Evolutionary conservation across 2,888 invertebrate species (phyloP), one percentile per base, ranked within the genome.

Genomic region (Drosophila barbarae): DNA sequence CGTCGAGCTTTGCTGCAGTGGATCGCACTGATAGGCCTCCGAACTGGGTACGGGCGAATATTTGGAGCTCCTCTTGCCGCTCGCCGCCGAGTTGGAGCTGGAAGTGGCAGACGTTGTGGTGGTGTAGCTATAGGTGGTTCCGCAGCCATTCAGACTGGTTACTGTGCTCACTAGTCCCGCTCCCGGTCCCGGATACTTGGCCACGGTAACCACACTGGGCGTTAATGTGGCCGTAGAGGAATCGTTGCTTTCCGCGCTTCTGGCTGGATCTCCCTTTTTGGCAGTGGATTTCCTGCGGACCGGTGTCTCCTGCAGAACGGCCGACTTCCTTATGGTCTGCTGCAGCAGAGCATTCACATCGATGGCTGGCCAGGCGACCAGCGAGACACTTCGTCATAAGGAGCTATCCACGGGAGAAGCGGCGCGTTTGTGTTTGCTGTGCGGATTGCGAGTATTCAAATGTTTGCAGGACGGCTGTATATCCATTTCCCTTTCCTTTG

Each of bases 381-480:
- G 89, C 89, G 90, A 89, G 72, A 89, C 89, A 81, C 89, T 90
- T 87, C 89, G 90, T 90, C 90, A 90, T 90, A 90, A 90, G 66
- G 88, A 86, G 54, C 85, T 75, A 57, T 88, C 84, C 54, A 87
- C 59, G 8, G 86, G 83, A 41, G 87, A 81, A 5, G 83, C 69
- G 58, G 67, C 76, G 46, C 78, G 82, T 77, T 88, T 88, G 68
- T 86, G 86, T 30, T 39, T 61, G 26, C 85, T 81, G 23, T 87
- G 77, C 60, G 87, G 86, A 47, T 87, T 87, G 70, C 87, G 88
- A 32, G 32, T 32, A 73, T 84, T 86, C 69, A 84, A 86, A 60
- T 72, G 75, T 15, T 78, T 85, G 50, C 63, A 71, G 68, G 58
- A 51, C 46, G 55, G 42, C 18, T 30, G 46, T 13, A 23, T 47